Percentiles rank a stretch among this genome's conserved stretches.
These are phyloP conservation scores for Onychostruthus taczanowskii DNA, from an alignment of 2,113 vertebrate genomes.

Conservation along the genomic window DNA sequence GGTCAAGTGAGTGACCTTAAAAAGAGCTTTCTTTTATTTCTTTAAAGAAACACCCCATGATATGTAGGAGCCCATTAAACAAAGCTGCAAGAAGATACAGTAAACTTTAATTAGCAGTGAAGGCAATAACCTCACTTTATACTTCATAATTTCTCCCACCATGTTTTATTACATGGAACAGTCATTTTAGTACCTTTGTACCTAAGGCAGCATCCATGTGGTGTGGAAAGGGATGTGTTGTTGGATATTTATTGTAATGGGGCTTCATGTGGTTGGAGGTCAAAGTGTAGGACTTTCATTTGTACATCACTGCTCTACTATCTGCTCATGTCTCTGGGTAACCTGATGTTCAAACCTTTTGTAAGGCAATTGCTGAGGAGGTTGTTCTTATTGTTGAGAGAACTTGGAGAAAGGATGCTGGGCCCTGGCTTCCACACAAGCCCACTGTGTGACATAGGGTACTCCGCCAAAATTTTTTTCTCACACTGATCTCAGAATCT, in stretches of 20 bases:
- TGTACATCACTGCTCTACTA: conserved; percentile 65
- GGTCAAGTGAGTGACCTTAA: conserved; percentile 68
- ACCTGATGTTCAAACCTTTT: conserved; percentile 70
- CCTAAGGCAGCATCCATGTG: conserved; percentile 65
- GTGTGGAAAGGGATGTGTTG: conserved; percentile 66
- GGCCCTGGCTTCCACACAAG: conserved; percentile 46
- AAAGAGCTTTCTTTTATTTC: conserved; percentile 70
- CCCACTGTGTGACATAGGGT: conserved; percentile 43
- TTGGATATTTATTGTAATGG: conserved; percentile 71
- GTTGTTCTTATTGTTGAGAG: conserved; percentile 63
- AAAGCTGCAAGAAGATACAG: conserved; percentile 68
- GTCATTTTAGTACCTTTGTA: conserved; percentile 71
- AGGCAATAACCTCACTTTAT: conserved; percentile 68
- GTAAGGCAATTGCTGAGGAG: conserved; percentile 69
- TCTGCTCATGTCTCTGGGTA: conserved; percentile 66
- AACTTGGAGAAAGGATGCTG: conserved; percentile 64
- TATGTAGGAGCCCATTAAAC: conserved; percentile 65
- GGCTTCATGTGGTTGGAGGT: conserved; percentile 69
- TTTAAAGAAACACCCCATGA: conserved; percentile 67
- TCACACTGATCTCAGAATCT: neutral
- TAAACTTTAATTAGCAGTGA: conserved; percentile 71
- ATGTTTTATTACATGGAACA: conserved; percentile 68
- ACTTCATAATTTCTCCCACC: conserved; percentile 68
- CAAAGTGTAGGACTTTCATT: conserved; percentile 71
- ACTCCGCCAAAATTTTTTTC: conserved; percentile 39